phyloP scores from a whole-genome alignment of 2,797 vertebrate genomes.

The Sebastes cheni region DNA sequence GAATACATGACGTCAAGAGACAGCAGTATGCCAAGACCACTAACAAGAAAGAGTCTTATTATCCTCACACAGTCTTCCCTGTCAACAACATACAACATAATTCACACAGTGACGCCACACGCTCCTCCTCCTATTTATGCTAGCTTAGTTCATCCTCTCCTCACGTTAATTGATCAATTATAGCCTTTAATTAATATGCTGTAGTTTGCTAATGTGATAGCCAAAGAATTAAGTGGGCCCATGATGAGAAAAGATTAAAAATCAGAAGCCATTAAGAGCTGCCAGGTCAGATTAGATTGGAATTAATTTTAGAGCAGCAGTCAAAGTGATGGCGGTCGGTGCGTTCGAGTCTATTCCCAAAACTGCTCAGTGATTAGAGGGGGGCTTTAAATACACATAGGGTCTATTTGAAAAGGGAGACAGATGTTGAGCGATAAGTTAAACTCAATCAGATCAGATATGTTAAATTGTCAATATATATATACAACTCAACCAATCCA shows the following conservation, averaged over 20 bases:
- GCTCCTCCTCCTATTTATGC: background rate
- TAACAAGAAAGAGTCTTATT: background rate
- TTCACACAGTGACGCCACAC: background rate
- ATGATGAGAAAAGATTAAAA: slow-evolving; percentile 50
- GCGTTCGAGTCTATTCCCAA: slow-evolving; percentile 6
- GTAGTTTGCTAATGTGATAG: slow-evolving; percentile 33
- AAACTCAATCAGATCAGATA: background rate
- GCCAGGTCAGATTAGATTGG: slow-evolving; percentile 56
- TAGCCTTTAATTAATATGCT: slow-evolving; percentile 43
- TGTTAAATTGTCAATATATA: background rate
- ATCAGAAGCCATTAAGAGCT: slow-evolving; percentile 48
- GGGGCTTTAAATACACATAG: slow-evolving; percentile 5
- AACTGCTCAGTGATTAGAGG: slow-evolving; percentile 10
- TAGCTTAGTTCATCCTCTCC: background rate
- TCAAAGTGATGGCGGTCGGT: slow-evolving; percentile 2
- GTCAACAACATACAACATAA: slow-evolving; percentile 1
- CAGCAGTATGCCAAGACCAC: slow-evolving; percentile 6
- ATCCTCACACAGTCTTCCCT: background rate
- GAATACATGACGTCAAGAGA: slow-evolving; percentile 40
- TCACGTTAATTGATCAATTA: slow-evolving; percentile 48
- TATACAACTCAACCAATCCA: background rate
- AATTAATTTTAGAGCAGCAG: slow-evolving; percentile 32
- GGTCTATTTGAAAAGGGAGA: slow-evolving; percentile 2
- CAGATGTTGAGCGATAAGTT: background rate
- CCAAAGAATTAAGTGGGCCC: slow-evolving; percentile 19